Evolutionary conservation across 2,797 vertebrate genomes (phyloP).

Genomic region (Nannoperca australis): DNA sequence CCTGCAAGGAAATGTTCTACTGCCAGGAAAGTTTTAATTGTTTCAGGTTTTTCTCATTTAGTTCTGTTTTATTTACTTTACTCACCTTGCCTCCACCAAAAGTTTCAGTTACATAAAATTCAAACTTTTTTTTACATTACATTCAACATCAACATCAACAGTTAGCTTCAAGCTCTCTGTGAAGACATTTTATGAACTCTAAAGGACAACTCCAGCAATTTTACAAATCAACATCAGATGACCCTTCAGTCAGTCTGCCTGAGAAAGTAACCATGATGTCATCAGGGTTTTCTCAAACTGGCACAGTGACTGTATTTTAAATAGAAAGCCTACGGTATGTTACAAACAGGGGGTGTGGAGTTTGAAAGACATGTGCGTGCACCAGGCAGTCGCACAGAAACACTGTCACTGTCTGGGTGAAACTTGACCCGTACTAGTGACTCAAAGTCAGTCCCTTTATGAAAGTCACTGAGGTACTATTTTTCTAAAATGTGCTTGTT

Average conservation of each 20-base stretch:
- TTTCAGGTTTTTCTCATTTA: conserved; percentile 11
- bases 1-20: conserved; percentile 7
- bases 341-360: no score
- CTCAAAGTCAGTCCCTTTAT: no score
- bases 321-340: no score
- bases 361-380: not conserved
- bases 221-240: not conserved
- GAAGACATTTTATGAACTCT: not conserved
- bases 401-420: no score
- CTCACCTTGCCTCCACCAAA: not conserved
- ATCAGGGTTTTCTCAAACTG: no score
- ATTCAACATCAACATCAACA: not conserved
- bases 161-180: not conserved
- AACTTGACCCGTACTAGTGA: no score
- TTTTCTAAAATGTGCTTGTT: not conserved
- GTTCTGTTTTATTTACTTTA: not conserved
- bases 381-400: no score
- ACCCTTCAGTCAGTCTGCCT: not conserved
- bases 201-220: not conserved
- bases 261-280: not conserved
- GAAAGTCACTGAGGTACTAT: not conserved
- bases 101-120: not conserved
- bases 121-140: not conserved
- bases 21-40: conserved; percentile 8
- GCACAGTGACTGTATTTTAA: no score